A percentile compares a stretch with the other conserved stretches of the same genome.
Conservation (phyloP, 2,113 vertebrate species). For the Thomomys bottae region DNA sequence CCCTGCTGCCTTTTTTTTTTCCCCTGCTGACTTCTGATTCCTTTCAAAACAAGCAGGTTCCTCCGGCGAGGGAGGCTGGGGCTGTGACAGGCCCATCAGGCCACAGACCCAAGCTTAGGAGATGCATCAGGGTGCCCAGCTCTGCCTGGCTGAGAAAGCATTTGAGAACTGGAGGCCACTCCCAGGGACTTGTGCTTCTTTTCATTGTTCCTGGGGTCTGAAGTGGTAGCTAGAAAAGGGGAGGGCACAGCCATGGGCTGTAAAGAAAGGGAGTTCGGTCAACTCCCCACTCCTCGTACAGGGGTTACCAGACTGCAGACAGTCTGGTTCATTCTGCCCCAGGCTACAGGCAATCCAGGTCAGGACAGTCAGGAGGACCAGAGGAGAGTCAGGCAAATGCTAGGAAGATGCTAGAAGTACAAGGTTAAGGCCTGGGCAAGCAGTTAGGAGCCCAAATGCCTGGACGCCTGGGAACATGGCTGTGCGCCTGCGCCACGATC, state of each 20-base stretch:
- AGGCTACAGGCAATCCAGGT: neutral
- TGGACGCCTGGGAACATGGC: neutral
- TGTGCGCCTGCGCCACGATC: neutral
- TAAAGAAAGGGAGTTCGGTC: neutral
- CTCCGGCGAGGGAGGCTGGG: slow-evolving; percentile 13
- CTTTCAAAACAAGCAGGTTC: slow-evolving; percentile 65
- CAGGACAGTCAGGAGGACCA: neutral
- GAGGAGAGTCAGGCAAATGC: neutral
- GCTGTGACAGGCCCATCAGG: neutral
- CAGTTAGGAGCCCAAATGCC: neutral
- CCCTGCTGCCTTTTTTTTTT: slow-evolving; percentile 73
- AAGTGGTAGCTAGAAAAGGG: neutral
- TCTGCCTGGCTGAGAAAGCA: neutral
- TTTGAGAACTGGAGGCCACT: neutral
- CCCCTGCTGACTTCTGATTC: slow-evolving; percentile 74
- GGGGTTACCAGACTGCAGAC: neutral
- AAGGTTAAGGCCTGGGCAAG: neutral
- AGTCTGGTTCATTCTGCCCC: neutral
- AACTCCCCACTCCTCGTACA: neutral
- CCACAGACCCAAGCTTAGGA: neutral
- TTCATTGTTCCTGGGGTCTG: neutral
- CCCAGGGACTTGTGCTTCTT: neutral
- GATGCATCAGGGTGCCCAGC: neutral
- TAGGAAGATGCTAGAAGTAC: neutral
- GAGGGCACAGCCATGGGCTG: neutral